Percentiles rank a stretch among this genome's conserved stretches.
Evolutionary conservation across 2,113 vertebrate genomes (phyloP).

Genomic region (Vulpes ferrilata): DNA sequence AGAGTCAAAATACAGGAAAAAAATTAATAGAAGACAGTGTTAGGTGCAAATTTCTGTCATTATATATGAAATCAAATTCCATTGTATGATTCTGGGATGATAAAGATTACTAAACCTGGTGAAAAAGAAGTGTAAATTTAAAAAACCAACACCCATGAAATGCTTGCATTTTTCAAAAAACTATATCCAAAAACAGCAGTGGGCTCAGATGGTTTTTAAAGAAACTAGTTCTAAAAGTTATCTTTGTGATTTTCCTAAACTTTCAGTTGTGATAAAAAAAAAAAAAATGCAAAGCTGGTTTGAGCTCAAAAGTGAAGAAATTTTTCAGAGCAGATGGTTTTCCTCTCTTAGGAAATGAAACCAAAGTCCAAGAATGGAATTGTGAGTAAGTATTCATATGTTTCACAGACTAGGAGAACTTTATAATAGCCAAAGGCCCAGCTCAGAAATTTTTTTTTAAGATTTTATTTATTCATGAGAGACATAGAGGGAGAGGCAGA

Average conservation of each 20-base stretch:
- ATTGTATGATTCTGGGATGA: neutral
- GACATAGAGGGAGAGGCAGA: too few species aligned
- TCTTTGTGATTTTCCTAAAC: conserved; percentile 3
- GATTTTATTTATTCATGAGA: too few species aligned
- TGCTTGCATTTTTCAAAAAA: neutral
- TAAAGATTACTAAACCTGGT: neutral
- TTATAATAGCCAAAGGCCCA: neutral
- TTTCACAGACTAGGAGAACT: neutral
- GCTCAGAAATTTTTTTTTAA: neutral
- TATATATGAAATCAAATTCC: neutral
- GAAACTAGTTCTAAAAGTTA: neutral
- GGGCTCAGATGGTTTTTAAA: neutral
- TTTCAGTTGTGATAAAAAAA: conserved; percentile 54
- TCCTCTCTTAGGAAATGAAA: neutral
- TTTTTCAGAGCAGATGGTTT: conserved; percentile 10
- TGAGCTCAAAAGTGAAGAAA: neutral
- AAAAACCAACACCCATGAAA: neutral
- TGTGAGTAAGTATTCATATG: neutral
- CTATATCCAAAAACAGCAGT: neutral
- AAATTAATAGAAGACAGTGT: neutral
- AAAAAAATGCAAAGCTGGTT: conserved; percentile 60
- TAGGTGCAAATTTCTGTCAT: neutral
- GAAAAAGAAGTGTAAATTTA: neutral
- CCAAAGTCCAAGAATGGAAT: neutral
- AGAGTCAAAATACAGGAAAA: neutral